Evolutionary conservation across 2,797 vertebrate species (phyloP), one percentile per base, ranked within the genome.

Genomic region (Helicolenus hilgendorfi): DNA sequence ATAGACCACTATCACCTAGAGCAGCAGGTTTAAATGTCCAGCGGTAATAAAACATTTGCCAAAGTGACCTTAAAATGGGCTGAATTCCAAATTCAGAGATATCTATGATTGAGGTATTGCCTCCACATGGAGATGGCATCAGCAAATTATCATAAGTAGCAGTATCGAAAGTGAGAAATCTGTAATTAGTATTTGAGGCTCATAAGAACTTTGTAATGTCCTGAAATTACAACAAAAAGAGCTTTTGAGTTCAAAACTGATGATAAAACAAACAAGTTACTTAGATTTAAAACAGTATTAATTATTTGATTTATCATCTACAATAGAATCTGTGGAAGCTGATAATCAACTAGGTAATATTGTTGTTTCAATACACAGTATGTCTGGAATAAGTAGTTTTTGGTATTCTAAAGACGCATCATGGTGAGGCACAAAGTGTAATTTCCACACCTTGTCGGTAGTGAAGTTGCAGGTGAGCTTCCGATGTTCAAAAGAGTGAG

Each of bases 391-490:
- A 26, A 15, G 22, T 35, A 14, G 11, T 22, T 29, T 41, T 15
- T 55, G 8, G 24, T 27, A 14, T 11, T 41, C 7, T 27, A n/a
- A 70, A 29, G n/a, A 67, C 0, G 2, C 2, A 5, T 49, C 7
- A 56, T 6, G 2, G 26, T 55, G 11, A 83, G 31, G 26, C 22
- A 62, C 20, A 20, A 14, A 22, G 62, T 67, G 62, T 70, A 0
- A 33, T 72, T 45, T 72, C 2, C 56, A 3, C 55, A 99, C 99
- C 97, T 98, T 99, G 76, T 95, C 26, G 9, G 97, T 95, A 0
- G 96, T 95, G 84, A 99, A 99, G 84, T 94, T 98, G 91, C 99
- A 99, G 92, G 91, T 98, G 55, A 99, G 98, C 90, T 98, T 99
- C 85, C 99, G 97, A 41, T 98, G 97, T 83, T 99, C 99, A 11